Evolutionary conservation across 53 echinoderm and acorn worm species (phyloP).

Genomic region (Echinometra lucunter): DNA sequence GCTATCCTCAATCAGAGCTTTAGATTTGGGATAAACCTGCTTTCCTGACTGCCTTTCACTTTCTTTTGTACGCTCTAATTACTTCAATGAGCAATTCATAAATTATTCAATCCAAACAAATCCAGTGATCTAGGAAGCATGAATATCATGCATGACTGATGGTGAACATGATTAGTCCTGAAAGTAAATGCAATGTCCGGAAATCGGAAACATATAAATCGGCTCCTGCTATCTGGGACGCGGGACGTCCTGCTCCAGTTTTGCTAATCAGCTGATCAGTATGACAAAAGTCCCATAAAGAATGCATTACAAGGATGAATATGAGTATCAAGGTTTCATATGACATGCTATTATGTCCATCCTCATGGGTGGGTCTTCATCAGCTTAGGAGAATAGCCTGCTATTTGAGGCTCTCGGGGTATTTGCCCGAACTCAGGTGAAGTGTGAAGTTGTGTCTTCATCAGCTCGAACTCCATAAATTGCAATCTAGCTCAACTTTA

Average conservation of each 20-base stretch:
- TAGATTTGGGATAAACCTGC: background rate
- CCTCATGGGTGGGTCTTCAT: no score
- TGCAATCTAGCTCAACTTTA: no score
- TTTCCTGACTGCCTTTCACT: background rate
- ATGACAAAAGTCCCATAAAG: background rate
- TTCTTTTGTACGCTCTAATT: background rate
- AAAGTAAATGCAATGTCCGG: background rate
- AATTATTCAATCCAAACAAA: background rate
- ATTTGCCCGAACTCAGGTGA: no score
- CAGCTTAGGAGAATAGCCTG: no score
- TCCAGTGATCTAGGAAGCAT: background rate
- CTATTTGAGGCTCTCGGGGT: no score
- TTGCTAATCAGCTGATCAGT: slow-evolving; percentile 27
- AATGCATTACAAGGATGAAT: background rate
- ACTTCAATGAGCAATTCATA: background rate
- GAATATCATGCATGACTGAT: background rate
- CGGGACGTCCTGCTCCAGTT: slow-evolving; percentile 1
- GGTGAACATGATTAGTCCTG: background rate
- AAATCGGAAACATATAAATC: slow-evolving; percentile 34
- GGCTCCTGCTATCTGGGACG: slow-evolving; percentile 19
- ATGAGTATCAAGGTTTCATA: background rate
- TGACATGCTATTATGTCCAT: background rate
- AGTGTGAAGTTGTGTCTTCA: no score
- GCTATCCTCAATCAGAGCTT: background rate
- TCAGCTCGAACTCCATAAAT: no score